Conservation (phyloP, 2,113 vertebrate species). For the Eurystomus gularis region DNA sequence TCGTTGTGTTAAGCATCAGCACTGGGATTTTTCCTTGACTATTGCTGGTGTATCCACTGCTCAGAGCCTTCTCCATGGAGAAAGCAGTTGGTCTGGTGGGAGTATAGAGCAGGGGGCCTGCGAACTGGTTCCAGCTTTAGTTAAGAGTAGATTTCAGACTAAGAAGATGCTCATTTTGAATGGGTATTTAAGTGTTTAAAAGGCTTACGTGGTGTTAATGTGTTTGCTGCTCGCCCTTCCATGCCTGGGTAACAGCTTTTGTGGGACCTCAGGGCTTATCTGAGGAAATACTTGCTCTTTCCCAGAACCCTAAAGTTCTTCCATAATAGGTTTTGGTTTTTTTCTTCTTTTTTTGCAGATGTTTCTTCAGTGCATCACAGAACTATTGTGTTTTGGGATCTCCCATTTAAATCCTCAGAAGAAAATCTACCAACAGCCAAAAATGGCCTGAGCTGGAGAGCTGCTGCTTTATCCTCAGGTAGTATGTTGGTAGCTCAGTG, state of each 20-base stretch:
- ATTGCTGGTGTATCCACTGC: neutral
- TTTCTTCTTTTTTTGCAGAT: neutral
- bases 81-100: neutral
- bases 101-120: neutral
- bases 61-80: neutral
- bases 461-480: conserved; percentile 14
- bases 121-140: neutral
- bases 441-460: conserved; percentile 52
- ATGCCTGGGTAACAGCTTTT: neutral
- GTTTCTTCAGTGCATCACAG: neutral
- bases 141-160: neutral
- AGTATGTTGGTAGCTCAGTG: neutral
- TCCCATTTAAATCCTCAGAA: neutral
- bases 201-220: neutral
- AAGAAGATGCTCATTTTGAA: neutral
- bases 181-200: neutral
- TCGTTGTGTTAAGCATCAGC: neutral
- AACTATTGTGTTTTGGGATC: neutral
- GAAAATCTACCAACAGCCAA: neutral
- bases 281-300: neutral
- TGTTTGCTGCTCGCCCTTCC: neutral
- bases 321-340: neutral
- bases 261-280: neutral
- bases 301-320: neutral
- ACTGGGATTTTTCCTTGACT: neutral